A percentile compares a stretch with the other conserved stretches of the same genome.
phyloP scores from a whole-genome alignment of 2,113 vertebrate genomes.

The Silurus meridionalis region DNA sequence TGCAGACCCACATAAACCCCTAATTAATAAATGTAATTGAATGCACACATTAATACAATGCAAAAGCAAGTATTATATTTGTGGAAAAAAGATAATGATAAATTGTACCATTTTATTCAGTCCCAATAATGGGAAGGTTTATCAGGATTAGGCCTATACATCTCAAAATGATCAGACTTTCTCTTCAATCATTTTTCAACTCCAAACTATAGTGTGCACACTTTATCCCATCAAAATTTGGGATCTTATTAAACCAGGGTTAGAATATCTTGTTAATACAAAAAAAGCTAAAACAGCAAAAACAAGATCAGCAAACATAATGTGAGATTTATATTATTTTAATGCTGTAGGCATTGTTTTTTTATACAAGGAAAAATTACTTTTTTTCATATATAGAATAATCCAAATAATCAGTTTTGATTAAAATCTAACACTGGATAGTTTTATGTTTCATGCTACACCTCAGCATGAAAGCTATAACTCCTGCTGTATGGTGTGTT shows the following conservation, averaged over 20 bases:
- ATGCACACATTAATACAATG: background rate
- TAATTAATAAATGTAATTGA: background rate
- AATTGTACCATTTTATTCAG: background rate
- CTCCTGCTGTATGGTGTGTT: slow-evolving; percentile 4
- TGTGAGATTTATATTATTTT: background rate
- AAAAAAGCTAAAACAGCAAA: background rate
- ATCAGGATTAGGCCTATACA: background rate
- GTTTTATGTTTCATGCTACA: slow-evolving; percentile 12
- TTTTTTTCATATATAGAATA: background rate
- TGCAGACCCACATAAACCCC: background rate
- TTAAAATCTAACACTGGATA: slow-evolving; percentile 13
- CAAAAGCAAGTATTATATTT: background rate
- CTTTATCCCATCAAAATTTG: background rate
- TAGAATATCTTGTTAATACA: background rate
- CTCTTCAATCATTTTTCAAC: background rate
- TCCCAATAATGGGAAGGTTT: background rate
- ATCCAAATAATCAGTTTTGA: background rate
- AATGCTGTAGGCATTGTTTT: background rate
- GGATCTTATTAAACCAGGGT: background rate
- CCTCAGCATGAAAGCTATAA: slow-evolving; percentile 11
- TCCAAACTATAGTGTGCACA: background rate
- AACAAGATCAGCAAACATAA: background rate
- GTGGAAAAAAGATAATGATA: background rate
- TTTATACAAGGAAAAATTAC: background rate
- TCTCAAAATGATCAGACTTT: background rate